Evolutionary conservation across 2,797 vertebrate species (phyloP).

Genomic region (Enteromius fasciolatus): DNA sequence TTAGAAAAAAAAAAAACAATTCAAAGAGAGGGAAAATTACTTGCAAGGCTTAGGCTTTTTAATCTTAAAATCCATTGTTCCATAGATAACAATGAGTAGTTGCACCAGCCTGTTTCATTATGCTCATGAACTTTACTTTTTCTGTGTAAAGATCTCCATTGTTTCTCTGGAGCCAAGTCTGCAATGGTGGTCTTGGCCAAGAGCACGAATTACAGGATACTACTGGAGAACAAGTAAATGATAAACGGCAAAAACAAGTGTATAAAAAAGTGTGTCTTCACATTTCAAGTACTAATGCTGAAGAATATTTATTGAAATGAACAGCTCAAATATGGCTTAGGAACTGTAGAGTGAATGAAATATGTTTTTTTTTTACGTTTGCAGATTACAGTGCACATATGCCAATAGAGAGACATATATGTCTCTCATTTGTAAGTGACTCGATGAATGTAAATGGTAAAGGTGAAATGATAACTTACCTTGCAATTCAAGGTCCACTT

Average conservation of each 20-base stretch:
- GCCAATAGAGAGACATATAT: background rate
- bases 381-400: background rate
- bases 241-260: background rate
- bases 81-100: slow-evolving; percentile 28
- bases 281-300: background rate
- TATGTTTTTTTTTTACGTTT: background rate
- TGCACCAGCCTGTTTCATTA: slow-evolving; percentile 49
- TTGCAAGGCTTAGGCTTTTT: slow-evolving; percentile 30
- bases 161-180: slow-evolving; percentile 28
- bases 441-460: background rate
- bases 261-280: background rate
- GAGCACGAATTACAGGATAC: slow-evolving; percentile 12
- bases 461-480: slow-evolving; percentile 33
- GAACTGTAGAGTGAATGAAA: background rate
- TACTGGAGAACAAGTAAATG: slow-evolving; percentile 8
- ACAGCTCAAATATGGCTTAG: background rate
- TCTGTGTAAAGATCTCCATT: slow-evolving; percentile 26
- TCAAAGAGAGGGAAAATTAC: slow-evolving; percentile 29
- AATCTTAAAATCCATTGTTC: slow-evolving; percentile 31
- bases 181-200: slow-evolving; percentile 45
- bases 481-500: slow-evolving; percentile 82
- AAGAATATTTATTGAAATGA: background rate
- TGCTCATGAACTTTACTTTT: slow-evolving; percentile 22
- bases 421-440: background rate
- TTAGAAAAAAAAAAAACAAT: background rate